Evolutionary conservation across 2,113 vertebrate species (phyloP), one percentile per base, ranked within the genome.

Genomic region (Pholis gunnellus): DNA sequence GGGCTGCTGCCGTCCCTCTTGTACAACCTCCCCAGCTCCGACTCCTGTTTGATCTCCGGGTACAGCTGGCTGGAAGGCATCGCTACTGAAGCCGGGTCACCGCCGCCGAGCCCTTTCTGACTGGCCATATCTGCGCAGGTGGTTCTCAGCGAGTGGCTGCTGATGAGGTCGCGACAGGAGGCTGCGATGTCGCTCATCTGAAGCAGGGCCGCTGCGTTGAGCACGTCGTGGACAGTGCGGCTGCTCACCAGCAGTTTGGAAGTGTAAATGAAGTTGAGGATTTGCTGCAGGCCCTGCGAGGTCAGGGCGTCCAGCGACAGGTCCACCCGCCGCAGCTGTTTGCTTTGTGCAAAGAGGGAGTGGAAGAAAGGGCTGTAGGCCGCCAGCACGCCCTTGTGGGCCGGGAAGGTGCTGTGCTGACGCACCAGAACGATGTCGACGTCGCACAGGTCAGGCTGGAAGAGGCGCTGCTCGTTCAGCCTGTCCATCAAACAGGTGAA

Each of bases 401-500:
- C 96, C 0, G 97, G 97, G 86, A 98, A 98, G 85, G 97, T 96
- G 86, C 96, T 97, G 90, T 94, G 96, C 92, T 98, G 97, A 63
- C 95, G 97, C 75, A 97, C 97, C 92, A 99, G 95, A 69, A 99
- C 96, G n/a, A 99, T 96, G 96, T 99, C 97, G 66, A 98, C 96
- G 95, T 99, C 97, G 1, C 97, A 99, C 89, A 97, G 96, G 95
- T 97, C 96, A 1, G 97, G 97, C 92, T 98, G 97, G 94, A 97
- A 97, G 90, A 98, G 97, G 89, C 97, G 97, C 92, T 97, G 97
- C 95, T 97, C 96, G 11, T 98, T 99, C 93, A 97, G 95, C 90
- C 96, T 96, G 97, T 97, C 97, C 98, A 98, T 99, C 95, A 99
- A 97, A 97, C 95, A 96, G 82, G 97, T 97, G 84, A 97, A 98